A percentile compares a stretch with the other conserved stretches of the same genome.
Evolutionary conservation across 2,888 invertebrate species (phyloP).

Genomic region (Andrena bucephala): DNA sequence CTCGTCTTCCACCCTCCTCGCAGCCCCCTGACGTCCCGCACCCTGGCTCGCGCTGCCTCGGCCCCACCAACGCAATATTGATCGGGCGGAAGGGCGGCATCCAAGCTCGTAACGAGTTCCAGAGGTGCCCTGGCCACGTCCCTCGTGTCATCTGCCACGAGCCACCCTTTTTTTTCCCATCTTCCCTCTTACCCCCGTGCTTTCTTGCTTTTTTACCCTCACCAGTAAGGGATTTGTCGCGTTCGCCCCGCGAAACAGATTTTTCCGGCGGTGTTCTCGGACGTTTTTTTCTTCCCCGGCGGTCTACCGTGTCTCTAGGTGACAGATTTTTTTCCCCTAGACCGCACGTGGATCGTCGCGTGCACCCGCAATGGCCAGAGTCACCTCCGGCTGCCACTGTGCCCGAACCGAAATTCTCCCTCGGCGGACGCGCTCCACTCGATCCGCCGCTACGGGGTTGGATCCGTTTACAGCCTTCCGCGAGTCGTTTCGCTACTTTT

Average conservation of each 20-base stretch:
- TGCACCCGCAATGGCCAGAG: slow-evolving; percentile 7
- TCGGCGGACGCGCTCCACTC: not conserved
- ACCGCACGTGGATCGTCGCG: slow-evolving; percentile 60
- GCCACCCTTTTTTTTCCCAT: slow-evolving; percentile 36
- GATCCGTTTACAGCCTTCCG: slow-evolving; percentile 3
- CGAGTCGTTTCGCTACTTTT: slow-evolving; percentile 9
- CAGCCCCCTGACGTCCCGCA: slow-evolving; percentile 68
- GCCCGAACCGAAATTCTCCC: not conserved
- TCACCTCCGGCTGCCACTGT: no score
- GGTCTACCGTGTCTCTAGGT: not conserved
- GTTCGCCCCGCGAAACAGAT: slow-evolving; percentile 20
- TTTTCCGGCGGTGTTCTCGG: slow-evolving; percentile 8
- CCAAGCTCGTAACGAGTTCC: slow-evolving; percentile 79
- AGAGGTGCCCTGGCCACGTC: slow-evolving; percentile 66
- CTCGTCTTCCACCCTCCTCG: slow-evolving; percentile 51
- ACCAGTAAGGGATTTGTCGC: slow-evolving; percentile 12
- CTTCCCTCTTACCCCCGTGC: slow-evolving; percentile 19
- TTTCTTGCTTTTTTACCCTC: not conserved
- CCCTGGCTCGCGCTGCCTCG: slow-evolving; percentile 72
- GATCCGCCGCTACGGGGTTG: not conserved
- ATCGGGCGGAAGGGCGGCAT: slow-evolving; percentile 85
- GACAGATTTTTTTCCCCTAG: slow-evolving; percentile 1
- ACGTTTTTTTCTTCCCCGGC: not conserved
- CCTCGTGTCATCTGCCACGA: slow-evolving; percentile 45
- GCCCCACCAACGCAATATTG: slow-evolving; percentile 85